A percentile compares a stretch with the other conserved stretches of the same genome.
Conservation (phyloP, 2,113 vertebrate genomes). For the Pseudopodoces humilis region DNA sequence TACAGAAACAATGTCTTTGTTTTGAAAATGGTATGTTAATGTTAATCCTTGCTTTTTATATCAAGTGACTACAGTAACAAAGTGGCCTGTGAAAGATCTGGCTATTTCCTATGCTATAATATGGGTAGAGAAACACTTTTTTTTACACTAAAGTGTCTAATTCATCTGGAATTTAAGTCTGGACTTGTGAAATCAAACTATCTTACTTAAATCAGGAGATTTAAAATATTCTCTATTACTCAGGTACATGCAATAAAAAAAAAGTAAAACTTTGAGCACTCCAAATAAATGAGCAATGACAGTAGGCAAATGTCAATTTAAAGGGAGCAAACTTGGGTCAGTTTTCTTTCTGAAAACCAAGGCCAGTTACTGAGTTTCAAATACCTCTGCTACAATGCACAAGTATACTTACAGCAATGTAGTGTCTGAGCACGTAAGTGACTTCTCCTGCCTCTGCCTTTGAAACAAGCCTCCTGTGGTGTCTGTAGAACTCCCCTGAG, state of each 20-base stretch:
- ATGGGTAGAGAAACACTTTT: background rate
- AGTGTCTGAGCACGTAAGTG: conserved; percentile 91
- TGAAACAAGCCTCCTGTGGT: conserved; percentile 79
- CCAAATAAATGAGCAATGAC: background rate
- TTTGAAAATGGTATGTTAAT: background rate
- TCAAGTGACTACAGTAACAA: background rate
- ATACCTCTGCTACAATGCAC: background rate
- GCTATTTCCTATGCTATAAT: background rate
- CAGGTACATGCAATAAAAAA: background rate
- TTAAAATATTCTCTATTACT: background rate
- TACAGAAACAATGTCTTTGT: background rate
- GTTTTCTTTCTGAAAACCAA: background rate
- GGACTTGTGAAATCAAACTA: background rate
- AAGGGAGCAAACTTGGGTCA: background rate
- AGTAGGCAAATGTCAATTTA: background rate
- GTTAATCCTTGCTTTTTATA: background rate
- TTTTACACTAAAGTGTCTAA: background rate
- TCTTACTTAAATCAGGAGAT: background rate
- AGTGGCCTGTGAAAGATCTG: background rate
- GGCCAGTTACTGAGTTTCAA: background rate
- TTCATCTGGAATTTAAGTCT: background rate
- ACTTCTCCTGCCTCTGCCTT: conserved; percentile 84
- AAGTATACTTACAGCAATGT: conserved; percentile 79
- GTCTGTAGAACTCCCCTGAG: conserved; percentile 79
- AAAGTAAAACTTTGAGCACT: background rate